Conservation (phyloP, 2,113 vertebrate genomes). For the Phaethon lepturus region DNA sequence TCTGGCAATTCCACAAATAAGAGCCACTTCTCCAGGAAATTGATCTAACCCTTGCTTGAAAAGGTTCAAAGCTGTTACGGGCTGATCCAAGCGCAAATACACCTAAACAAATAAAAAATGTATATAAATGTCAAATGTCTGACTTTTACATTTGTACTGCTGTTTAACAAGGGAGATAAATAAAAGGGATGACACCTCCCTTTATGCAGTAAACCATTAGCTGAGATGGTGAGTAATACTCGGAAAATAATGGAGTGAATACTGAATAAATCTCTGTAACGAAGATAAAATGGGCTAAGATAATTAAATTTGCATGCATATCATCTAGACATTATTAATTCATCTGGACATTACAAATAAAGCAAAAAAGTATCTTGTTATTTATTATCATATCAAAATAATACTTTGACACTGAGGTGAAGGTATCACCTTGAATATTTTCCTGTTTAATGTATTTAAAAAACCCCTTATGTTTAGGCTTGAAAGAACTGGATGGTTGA, state of each 20-base stretch:
- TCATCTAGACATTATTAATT: neutral
- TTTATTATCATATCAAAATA: neutral
- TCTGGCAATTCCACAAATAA: constrained; percentile 93
- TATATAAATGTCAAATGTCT: neutral
- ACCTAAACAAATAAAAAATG: constrained; percentile 78
- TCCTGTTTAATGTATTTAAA: neutral
- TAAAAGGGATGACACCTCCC: neutral
- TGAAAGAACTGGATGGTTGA: neutral
- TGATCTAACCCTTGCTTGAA: constrained; percentile 95
- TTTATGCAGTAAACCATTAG: neutral
- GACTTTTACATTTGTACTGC: neutral
- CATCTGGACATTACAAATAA: neutral
- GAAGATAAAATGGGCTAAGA: neutral
- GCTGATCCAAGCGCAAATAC: constrained; percentile 93
- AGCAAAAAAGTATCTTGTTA: neutral
- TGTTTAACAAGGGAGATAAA: neutral
- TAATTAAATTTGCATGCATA: neutral
- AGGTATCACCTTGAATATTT: neutral
- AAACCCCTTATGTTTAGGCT: neutral
- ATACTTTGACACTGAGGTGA: neutral
- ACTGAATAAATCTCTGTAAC: neutral
- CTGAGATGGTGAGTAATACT: neutral
- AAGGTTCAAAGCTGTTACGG: constrained; percentile 90
- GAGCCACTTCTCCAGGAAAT: constrained; percentile 94
- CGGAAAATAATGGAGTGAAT: neutral